Evolutionary conservation across 2,888 invertebrate genomes (phyloP).

Genomic region (Linyphia triangularis): DNA sequence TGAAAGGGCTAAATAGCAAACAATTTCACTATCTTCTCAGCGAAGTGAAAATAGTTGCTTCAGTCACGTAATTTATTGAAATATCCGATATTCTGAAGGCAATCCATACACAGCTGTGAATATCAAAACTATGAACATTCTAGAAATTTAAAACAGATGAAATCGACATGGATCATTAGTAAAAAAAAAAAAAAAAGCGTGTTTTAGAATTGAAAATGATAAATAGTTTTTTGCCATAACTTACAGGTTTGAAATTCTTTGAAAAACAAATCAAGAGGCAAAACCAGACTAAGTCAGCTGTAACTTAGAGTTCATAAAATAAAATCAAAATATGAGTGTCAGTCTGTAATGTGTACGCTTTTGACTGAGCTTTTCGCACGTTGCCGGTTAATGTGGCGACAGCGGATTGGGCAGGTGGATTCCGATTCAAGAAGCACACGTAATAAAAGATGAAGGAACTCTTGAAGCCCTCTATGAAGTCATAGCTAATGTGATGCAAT

Average conservation of each 20-base stretch:
- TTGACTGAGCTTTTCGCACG: slow-evolving; percentile 73
- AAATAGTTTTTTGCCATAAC: neutral
- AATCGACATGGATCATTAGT: neutral
- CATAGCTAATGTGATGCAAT: too few relatives aligned
- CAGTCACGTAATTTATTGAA: too few relatives aligned
- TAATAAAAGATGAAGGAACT: neutral
- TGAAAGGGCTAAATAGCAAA: too few relatives aligned
- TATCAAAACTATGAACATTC: too few relatives aligned
- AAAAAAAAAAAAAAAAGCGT: too few relatives aligned
- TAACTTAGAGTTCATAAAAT: neutral
- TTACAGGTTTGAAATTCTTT: slow-evolving; percentile 6
- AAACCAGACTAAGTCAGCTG: neutral
- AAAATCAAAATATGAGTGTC: slow-evolving; percentile 22
- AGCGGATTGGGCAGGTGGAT: slow-evolving; percentile 67
- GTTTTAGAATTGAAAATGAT: neutral
- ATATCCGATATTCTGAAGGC: too few relatives aligned
- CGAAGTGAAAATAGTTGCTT: too few relatives aligned
- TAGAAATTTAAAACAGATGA: too few relatives aligned
- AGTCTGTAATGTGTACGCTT: slow-evolving; percentile 38
- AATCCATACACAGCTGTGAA: too few relatives aligned
- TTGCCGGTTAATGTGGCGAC: slow-evolving; percentile 75
- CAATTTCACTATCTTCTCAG: too few relatives aligned
- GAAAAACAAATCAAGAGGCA: neutral
- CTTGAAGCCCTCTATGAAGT: neutral
- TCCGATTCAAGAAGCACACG: neutral